Base-by-base conservation (phyloP, 1,140 invertebrate genomes). In the Drosophila sturtevanti region DNA sequence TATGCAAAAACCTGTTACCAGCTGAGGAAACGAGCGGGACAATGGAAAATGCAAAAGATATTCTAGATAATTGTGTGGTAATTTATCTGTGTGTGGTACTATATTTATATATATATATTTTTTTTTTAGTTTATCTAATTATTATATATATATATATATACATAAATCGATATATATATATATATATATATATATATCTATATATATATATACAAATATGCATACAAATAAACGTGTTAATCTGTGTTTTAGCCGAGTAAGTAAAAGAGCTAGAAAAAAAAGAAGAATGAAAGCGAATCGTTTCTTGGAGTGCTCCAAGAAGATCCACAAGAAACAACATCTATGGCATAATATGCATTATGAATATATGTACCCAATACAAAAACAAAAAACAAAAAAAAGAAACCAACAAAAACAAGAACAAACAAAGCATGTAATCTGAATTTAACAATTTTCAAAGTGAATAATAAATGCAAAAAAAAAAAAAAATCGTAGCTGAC, bases 241-340 rank as follows among this genome's bases (percentile, higher is more conserved):
- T 89, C 82, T 87, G 82, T 89, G 84, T 87, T 87, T 87, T 87
- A 87, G 84, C 64, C 72, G 89, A 89, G 84, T 87, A 87, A 87
- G 84, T 80, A 59, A 65, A 60, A 73, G 73, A 72, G 68, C 60
- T 66, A 77, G 27, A 65, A 63, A 35, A 63, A 65, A 18, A 63
- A 66, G 51, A 67, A 16, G 70, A 61, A 44, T 68, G 54, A 66
- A 76, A 52, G 16, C 41, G 63, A 74, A 44, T 18, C 9, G 16
- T 48, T 21, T 21, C 41, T 48, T 48, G 41, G 41, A 48, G 41
- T 1, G 41, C 41, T 48, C 16, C 38, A 44, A 44, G 14, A 18
- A 60, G 68, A 60, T 44, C 27, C 66, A 72, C 41, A 63, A 54
- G 37, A 35, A 67, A 59, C 38, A 68, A 48, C 67, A 44, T 54